Evolutionary conservation across 2,797 vertebrate genomes (phyloP).

Genomic region (Galaxias olidus): DNA sequence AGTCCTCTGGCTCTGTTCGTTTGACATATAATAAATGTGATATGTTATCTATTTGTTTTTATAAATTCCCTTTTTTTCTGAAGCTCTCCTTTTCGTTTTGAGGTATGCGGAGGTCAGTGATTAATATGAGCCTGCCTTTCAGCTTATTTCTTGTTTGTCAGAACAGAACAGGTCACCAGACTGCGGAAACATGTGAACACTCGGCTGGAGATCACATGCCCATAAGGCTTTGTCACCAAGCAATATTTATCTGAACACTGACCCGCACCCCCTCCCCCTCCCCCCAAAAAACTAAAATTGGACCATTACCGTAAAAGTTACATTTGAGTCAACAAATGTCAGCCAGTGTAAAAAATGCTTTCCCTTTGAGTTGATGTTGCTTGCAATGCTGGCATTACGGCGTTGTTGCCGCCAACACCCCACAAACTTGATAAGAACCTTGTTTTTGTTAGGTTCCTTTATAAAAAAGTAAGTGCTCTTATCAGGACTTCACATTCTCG

Average conservation of each 20-base stretch:
- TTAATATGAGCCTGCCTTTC: not conserved
- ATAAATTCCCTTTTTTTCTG: too few relatives aligned
- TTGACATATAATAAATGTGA: too few relatives aligned
- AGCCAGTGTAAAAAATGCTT: too few relatives aligned
- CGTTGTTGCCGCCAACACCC: not conserved
- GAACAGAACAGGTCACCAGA: conserved; percentile 30
- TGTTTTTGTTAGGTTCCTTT: not conserved
- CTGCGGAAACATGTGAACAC: conserved; percentile 34
- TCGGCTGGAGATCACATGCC: conserved; percentile 15
- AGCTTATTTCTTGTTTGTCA: conserved; percentile 10
- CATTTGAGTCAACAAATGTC: not conserved
- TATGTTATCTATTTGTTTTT: too few relatives aligned
- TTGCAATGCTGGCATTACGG: not conserved
- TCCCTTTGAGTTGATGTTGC: not conserved
- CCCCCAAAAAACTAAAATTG: too few relatives aligned
- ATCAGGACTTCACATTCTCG: not conserved
- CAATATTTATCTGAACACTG: conserved; percentile 30
- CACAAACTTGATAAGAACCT: not conserved
- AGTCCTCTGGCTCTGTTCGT: too few relatives aligned
- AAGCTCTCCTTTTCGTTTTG: too few relatives aligned
- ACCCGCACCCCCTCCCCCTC: too few relatives aligned
- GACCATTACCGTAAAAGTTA: too few relatives aligned
- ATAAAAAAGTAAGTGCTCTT: not conserved
- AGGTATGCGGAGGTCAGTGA: too few relatives aligned
- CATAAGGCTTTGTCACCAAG: conserved; percentile 23